Evolutionary conservation across 2,113 vertebrate species (phyloP), one percentile per base, ranked within the genome.

Genomic region (Nerophis ophidion): DNA sequence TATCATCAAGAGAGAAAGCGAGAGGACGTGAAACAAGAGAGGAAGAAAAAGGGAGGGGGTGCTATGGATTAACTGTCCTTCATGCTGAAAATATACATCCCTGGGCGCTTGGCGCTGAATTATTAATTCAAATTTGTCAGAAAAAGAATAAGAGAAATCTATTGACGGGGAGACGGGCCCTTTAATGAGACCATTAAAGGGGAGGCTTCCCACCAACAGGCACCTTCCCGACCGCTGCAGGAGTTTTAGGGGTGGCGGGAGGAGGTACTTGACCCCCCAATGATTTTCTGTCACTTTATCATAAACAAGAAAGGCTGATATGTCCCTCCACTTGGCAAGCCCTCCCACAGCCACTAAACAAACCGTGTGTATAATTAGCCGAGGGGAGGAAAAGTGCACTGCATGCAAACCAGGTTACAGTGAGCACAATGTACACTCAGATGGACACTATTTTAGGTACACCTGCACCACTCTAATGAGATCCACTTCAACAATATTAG

Each of bases 61-160:
- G 63, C 80, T 92, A 91, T 91, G 86, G 91, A 92, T 93, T 92
- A 91, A 82, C 91, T 91, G 90, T 91, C 90, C 90, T 92, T 91
- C 88, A 87, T 82, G 84, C 80, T 84, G 81, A 90, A 90, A 90
- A 88, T 89, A 89, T 88, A 87, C 86, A 88, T 91, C 91, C 91
- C 87, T 73, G 81, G 88, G 87, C 87, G 47, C 72, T 70, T 76
- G 84, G 70, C 75, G 68, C 81, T 93, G 88, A 93, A 93, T 92
- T 90, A 92, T 92, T 93, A 85, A 93, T 92, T 90, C 78, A 89
- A 85, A 90, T 91, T 91, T 89, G 86, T 90, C 87, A 86, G 86
- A 89, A 86, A 90, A 89, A 89, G 84, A 87, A 86, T 83, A 76
- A 89, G 86, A 87, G 83, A 87, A 86, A 89, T 87, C 79, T 89